phyloP scores from a whole-genome alignment of 2,888 invertebrate species.

The Lycaena phlaeas region DNA sequence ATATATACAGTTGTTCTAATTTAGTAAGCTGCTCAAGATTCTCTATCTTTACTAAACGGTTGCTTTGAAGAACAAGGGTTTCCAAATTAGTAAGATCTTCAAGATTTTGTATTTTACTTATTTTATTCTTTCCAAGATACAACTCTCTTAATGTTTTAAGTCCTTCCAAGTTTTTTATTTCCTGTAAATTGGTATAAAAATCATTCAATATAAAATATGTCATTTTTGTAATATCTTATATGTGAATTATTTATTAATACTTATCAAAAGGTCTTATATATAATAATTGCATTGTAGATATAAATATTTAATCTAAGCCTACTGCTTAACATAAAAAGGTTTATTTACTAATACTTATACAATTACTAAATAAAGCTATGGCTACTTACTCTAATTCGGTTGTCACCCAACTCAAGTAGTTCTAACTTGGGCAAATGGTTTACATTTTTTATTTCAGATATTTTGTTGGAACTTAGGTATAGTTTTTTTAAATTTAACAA shows the following conservation, averaged over 20 bases:
- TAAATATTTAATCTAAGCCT: too few species aligned
- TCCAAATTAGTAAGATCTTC: conserved; percentile 80
- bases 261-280: too few species aligned
- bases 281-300: too few species aligned
- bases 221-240: too few species aligned
- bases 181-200: conserved; percentile 75
- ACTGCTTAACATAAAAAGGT: too few species aligned
- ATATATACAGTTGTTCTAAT: conserved; percentile 91
- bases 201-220: too few species aligned
- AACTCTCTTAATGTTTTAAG: conserved; percentile 83
- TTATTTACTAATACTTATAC: too few species aligned
- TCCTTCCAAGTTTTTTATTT: conserved; percentile 88
- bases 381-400: conserved; percentile 83
- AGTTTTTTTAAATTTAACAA: conserved; percentile 85
- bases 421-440: conserved; percentile 83
- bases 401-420: conserved; percentile 95
- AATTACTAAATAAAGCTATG: neutral
- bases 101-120: conserved; percentile 87
- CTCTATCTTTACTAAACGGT: conserved; percentile 90
- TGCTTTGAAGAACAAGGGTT: conserved; percentile 91
- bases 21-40: conserved; percentile 82
- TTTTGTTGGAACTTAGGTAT: conserved; percentile 92
- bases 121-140: conserved; percentile 96
- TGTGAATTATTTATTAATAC: too few species aligned
- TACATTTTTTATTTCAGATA: conserved; percentile 90